phyloP scores from a whole-genome alignment of 2,113 vertebrate genomes.

The Xenopus laevis region DNA sequence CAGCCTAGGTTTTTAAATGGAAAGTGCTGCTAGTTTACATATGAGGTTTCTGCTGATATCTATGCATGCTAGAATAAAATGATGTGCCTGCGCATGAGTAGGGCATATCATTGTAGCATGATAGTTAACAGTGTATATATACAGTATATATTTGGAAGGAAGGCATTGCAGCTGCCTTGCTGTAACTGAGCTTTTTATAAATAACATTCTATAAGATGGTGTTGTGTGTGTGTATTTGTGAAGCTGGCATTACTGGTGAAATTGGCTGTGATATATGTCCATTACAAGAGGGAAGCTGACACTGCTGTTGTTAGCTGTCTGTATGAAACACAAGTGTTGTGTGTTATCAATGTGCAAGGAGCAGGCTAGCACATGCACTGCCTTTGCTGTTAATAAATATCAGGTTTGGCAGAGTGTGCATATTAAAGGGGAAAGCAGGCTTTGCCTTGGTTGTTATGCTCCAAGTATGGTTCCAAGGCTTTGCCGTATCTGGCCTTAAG shows the following conservation, averaged over 20 bases:
- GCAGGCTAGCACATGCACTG: constrained; percentile 26
- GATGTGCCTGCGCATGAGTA: neutral
- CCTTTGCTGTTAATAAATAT: constrained; percentile 20
- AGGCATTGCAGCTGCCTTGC: neutral
- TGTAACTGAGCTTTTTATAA: neutral
- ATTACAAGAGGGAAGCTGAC: neutral
- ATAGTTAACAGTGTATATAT: neutral
- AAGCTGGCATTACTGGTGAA: neutral
- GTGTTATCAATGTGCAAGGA: constrained; percentile 4
- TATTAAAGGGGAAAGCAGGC: constrained; percentile 14
- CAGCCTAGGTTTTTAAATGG: neutral
- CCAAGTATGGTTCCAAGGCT: constrained; percentile 11
- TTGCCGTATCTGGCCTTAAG: constrained; percentile 25
- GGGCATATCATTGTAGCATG: neutral
- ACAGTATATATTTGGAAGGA: too few relatives aligned
- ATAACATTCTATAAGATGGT: constrained; percentile 12
- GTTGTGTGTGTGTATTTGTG: neutral
- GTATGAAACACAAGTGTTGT: neutral
- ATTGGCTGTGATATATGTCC: too few relatives aligned
- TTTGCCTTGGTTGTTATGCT: constrained; percentile 12
- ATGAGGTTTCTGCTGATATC: too few relatives aligned
- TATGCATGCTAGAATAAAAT: too few relatives aligned
- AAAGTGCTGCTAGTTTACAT: too few relatives aligned
- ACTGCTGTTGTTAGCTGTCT: neutral
- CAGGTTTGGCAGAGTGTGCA: constrained; percentile 27